A percentile compares a stretch with the other conserved stretches of the same genome.
These are phyloP conservation scores for Athalia circularis DNA, from an alignment of 2,888 invertebrate species.

Conservation along the genomic window DNA sequence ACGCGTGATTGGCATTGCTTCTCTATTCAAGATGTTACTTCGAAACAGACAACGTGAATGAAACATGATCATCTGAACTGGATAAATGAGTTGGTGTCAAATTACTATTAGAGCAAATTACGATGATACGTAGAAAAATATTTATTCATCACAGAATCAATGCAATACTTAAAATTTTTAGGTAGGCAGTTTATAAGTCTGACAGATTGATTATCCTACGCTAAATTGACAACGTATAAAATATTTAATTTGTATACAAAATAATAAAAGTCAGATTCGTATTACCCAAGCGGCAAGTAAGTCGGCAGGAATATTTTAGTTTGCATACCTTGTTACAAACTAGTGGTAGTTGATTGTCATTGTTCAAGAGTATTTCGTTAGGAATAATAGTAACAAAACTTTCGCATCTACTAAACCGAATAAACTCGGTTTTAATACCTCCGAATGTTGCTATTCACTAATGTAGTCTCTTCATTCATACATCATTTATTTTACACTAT, in stretches of 20 bases:
- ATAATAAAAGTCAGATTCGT: constrained; percentile 20
- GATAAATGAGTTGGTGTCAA: constrained; percentile 44
- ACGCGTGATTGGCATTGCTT: not conserved
- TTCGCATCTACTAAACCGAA: constrained; percentile 15
- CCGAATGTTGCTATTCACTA: constrained; percentile 17
- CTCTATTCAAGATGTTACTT: constrained; percentile 10
- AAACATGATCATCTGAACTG: constrained; percentile 37
- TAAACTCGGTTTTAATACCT: constrained; percentile 14
- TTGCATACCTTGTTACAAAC: constrained; percentile 13
- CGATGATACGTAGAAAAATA: constrained; percentile 46
- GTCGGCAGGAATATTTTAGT: constrained; percentile 19
- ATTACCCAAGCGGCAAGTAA: constrained; percentile 17
- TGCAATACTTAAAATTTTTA: constrained; percentile 46
- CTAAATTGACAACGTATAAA: constrained; percentile 1
- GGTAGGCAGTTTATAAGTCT: constrained; percentile 37
- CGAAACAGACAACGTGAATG: constrained; percentile 1
- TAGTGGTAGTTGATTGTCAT: constrained; percentile 34
- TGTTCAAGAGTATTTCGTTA: constrained; percentile 30
- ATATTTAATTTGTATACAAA: constrained; percentile 29
- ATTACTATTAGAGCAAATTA: constrained; percentile 46
- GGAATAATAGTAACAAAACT: constrained; percentile 37
- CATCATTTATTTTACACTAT: constrained; percentile 9
- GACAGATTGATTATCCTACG: constrained; percentile 24
- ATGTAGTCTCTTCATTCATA: constrained; percentile 18
- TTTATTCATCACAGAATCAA: constrained; percentile 50